Percentiles rank a stretch among this genome's conserved stretches.
Conservation (phyloP, 2,888 invertebrate species). For the Heliconius erato region DNA sequence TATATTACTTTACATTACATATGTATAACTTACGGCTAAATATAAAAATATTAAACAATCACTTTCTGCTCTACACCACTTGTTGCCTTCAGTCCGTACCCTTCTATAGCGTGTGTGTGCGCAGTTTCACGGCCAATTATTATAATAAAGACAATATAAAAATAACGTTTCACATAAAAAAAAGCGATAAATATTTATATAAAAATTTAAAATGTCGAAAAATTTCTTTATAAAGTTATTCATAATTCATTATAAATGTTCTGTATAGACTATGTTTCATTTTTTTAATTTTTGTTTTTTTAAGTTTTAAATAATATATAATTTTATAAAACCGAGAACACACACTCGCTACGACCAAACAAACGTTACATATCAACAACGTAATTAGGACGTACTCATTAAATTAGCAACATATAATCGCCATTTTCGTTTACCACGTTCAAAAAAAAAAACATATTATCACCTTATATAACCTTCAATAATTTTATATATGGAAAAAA, state of each 20-base stretch:
- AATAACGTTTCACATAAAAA: neutral
- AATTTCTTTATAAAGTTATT: neutral
- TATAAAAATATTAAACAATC: conserved; percentile 83
- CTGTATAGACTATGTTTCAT: neutral
- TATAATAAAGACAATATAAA: conserved; percentile 23
- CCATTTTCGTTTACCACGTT: conserved; percentile 36
- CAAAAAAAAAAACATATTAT: neutral
- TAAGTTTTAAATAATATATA: neutral
- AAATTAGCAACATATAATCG: conserved; percentile 64
- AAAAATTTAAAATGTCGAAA: conserved; percentile 18
- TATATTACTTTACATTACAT: conserved; percentile 79
- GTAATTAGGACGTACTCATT: conserved; percentile 65
- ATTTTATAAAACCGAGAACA: conserved; percentile 42
- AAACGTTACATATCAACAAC: conserved; percentile 37
- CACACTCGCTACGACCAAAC: conserved; percentile 42
- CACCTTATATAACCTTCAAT: neutral
- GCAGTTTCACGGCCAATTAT: conserved; percentile 28
- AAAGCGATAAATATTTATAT: neutral
- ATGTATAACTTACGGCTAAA: conserved; percentile 78
- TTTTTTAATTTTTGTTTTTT: no score
- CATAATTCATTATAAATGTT: neutral
- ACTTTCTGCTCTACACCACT: conserved; percentile 61
- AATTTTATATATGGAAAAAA: neutral
- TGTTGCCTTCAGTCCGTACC: conserved; percentile 61
- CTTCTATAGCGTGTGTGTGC: conserved; percentile 52